Conservation (phyloP, 2,888 invertebrate species). For the Nasonia oneida region DNA sequence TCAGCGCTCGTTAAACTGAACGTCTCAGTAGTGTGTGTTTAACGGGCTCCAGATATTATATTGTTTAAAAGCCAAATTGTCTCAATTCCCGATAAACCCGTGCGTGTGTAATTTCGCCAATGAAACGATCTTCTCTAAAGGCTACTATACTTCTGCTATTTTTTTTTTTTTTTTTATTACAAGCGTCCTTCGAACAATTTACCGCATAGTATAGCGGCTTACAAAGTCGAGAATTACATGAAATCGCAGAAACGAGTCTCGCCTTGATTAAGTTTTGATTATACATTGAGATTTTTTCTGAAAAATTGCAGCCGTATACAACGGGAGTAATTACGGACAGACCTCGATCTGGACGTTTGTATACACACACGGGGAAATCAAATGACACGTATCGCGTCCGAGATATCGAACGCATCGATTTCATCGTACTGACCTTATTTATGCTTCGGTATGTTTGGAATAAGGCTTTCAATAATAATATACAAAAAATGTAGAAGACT, state of each 20-base stretch:
- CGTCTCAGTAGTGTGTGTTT: neutral
- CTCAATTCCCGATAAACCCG: conserved; percentile 17
- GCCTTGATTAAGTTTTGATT: neutral
- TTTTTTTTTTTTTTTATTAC: neutral
- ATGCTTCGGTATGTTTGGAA: neutral
- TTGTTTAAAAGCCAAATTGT: conserved; percentile 48
- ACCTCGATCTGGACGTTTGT: conserved; percentile 1
- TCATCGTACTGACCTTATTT: neutral
- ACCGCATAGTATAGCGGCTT: neutral
- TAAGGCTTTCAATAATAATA: too few relatives aligned
- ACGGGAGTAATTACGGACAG: neutral
- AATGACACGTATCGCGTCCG: conserved; percentile 7
- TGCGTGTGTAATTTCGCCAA: neutral
- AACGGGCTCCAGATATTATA: conserved; percentile 24
- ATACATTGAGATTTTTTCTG: neutral
- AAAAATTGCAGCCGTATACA: neutral
- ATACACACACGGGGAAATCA: neutral
- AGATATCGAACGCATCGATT: conserved; percentile 5
- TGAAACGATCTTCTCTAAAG: neutral
- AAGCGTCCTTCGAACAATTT: neutral
- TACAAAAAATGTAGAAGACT: too few relatives aligned
- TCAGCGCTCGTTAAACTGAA: conserved; percentile 69
- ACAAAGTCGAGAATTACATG: neutral
- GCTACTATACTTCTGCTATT: neutral
- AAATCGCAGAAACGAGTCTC: neutral